Conservation (phyloP, 2,797 vertebrate species). For the Chromobotia macracanthus region DNA sequence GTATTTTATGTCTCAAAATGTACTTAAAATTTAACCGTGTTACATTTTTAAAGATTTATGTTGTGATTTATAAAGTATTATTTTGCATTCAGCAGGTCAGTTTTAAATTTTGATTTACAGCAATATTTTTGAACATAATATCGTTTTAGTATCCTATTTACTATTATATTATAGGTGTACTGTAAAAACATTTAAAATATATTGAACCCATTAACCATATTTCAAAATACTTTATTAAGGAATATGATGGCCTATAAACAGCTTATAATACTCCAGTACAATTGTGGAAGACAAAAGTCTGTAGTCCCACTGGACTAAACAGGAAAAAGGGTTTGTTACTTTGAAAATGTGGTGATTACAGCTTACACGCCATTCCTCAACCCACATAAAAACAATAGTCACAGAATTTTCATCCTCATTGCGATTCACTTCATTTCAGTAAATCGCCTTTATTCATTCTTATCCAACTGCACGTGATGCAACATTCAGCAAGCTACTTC, state of each 20-base stretch:
- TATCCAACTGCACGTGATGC: conserved; percentile 70
- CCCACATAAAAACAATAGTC: too few species aligned
- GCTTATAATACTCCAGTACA: too few species aligned
- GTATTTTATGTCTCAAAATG: neutral
- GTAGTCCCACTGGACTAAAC: too few species aligned
- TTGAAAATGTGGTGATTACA: too few species aligned
- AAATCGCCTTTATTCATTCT: neutral
- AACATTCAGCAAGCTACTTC: conserved; percentile 71
- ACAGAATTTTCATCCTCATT: too few species aligned
- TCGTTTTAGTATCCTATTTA: neutral
- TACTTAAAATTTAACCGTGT: neutral
- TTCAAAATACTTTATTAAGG: too few species aligned
- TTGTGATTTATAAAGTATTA: neutral
- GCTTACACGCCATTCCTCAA: too few species aligned
- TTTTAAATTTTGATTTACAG: neutral
- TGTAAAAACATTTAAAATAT: neutral
- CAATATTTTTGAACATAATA: neutral
- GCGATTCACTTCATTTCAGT: neutral
- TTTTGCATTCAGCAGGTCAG: neutral
- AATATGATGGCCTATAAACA: too few species aligned
- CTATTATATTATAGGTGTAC: neutral
- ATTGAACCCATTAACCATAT: too few species aligned
- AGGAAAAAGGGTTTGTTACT: too few species aligned
- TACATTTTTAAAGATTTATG: neutral
- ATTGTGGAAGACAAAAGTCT: too few species aligned